Evolutionary conservation across 2,888 invertebrate genomes (phyloP).

Genomic region (Cartodere bifasciata): DNA sequence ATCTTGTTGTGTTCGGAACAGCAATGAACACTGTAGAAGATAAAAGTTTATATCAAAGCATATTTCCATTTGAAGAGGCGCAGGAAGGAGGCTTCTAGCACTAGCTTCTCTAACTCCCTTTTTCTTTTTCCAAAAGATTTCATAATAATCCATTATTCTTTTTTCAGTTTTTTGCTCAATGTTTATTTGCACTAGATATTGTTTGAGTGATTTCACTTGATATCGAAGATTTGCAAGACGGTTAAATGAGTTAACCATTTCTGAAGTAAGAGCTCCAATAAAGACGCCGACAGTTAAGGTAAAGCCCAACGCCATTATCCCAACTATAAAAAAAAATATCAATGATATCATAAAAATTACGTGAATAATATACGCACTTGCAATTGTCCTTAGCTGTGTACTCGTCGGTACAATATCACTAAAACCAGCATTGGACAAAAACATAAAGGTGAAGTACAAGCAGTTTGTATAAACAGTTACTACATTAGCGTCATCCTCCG

Average conservation of each 20-base stretch:
- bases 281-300: slow-evolving; percentile 38
- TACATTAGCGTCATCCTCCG: not conserved
- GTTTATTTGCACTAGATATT: slow-evolving; percentile 36
- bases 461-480: slow-evolving; percentile 6
- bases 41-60: slow-evolving; percentile 41
- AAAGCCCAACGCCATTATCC: slow-evolving; percentile 37
- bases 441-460: slow-evolving; percentile 39
- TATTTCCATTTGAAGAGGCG: slow-evolving; percentile 41
- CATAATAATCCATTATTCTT: slow-evolving; percentile 39
- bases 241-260: slow-evolving; percentile 39
- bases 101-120: slow-evolving; percentile 39
- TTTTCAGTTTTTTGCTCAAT: slow-evolving; percentile 35
- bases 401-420: slow-evolving; percentile 12
- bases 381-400: slow-evolving; percentile 11
- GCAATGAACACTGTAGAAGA: slow-evolving; percentile 38
- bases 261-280: slow-evolving; percentile 40
- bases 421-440: slow-evolving; percentile 27
- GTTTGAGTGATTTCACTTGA: slow-evolving; percentile 36
- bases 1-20: slow-evolving; percentile 42
- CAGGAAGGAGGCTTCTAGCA: slow-evolving; percentile 35
- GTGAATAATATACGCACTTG: slow-evolving; percentile 11
- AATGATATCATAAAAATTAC: slow-evolving; percentile 1
- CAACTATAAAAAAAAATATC: slow-evolving; percentile 26
- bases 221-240: slow-evolving; percentile 37
- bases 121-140: slow-evolving; percentile 42